Evolutionary conservation across 2,113 vertebrate genomes (phyloP).

Genomic region (Eurystomus gularis): DNA sequence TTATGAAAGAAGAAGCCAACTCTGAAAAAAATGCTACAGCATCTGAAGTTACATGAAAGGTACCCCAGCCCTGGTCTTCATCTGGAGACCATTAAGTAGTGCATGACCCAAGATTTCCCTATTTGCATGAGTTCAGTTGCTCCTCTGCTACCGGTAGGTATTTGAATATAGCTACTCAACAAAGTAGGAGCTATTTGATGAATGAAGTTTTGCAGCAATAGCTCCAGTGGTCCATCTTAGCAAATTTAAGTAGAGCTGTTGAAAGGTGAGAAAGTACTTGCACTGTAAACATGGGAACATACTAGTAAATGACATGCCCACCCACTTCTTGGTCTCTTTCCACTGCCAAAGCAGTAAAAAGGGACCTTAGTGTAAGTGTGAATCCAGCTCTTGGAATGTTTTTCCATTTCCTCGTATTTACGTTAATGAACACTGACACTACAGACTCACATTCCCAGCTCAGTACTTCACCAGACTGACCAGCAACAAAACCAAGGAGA

Average conservation of each 20-base stretch:
- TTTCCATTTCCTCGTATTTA: constrained; percentile 54
- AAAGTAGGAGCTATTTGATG: constrained; percentile 7
- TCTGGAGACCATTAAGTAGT: neutral
- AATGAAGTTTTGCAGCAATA: constrained; percentile 20
- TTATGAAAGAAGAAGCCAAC: neutral
- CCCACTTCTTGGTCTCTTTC: constrained; percentile 45
- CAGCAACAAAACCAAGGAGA: constrained; percentile 68
- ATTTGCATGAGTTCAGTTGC: neutral
- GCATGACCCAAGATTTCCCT: neutral
- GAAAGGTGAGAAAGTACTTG: constrained; percentile 41
- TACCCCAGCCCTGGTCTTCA: neutral
- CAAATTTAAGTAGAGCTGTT: constrained; percentile 10
- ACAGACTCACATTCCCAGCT: constrained; percentile 54
- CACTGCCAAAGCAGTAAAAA: constrained; percentile 50
- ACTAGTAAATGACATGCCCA: constrained; percentile 50
- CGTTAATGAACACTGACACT: constrained; percentile 51
- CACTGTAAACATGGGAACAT: constrained; percentile 46
- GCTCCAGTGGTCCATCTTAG: neutral
- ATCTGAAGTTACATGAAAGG: neutral
- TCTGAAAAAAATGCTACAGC: neutral
- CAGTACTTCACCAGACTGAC: constrained; percentile 56
- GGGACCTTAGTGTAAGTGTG: constrained; percentile 46
- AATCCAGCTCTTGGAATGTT: constrained; percentile 57
- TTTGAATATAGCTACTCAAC: neutral
- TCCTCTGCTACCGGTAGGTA: constrained; percentile 11